Evolutionary conservation across 1,140 invertebrate species (phyloP).

Genomic region (Drosophila ercepeae): DNA sequence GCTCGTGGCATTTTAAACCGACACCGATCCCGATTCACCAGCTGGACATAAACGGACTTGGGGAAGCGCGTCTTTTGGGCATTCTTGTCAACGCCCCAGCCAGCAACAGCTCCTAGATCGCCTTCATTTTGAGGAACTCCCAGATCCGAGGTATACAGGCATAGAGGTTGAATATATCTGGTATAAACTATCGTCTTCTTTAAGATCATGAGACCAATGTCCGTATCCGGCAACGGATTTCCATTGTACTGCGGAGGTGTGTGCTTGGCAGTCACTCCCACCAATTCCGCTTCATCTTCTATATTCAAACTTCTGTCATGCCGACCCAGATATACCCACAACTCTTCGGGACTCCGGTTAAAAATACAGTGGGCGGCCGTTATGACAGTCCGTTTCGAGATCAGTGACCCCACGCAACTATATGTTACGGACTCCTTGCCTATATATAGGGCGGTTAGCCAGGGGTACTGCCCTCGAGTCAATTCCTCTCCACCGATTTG

Average conservation of each 20-base stretch:
- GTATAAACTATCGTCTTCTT: constrained; percentile 32
- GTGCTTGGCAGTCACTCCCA: constrained; percentile 35
- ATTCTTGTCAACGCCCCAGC: constrained; percentile 68
- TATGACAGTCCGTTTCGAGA: constrained; percentile 59
- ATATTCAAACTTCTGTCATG: constrained; percentile 59
- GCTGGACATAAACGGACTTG: constrained; percentile 35
- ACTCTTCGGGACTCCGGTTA: constrained; percentile 13
- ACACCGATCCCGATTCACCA: constrained; percentile 55
- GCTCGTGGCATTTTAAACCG: constrained; percentile 42
- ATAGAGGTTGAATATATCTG: constrained; percentile 68
- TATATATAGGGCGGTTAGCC: constrained; percentile 87
- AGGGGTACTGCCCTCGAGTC: constrained; percentile 87
- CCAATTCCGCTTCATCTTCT: constrained; percentile 38
- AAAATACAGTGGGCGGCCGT: constrained; percentile 74
- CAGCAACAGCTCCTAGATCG: constrained; percentile 55
- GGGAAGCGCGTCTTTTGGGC: constrained; percentile 40
- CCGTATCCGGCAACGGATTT: constrained; percentile 58
- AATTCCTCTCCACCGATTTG: constrained; percentile 85
- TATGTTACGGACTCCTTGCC: constrained; percentile 38
- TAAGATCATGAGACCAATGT: constrained; percentile 61
- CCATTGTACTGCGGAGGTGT: constrained; percentile 66
- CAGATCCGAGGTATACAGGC: constrained; percentile 56
- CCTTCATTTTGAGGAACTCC: constrained; percentile 23
- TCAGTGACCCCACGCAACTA: constrained; percentile 58
- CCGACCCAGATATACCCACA: constrained; percentile 60